Conservation (phyloP, 2,888 invertebrate genomes). For the Drosophila lutescens region DNA sequence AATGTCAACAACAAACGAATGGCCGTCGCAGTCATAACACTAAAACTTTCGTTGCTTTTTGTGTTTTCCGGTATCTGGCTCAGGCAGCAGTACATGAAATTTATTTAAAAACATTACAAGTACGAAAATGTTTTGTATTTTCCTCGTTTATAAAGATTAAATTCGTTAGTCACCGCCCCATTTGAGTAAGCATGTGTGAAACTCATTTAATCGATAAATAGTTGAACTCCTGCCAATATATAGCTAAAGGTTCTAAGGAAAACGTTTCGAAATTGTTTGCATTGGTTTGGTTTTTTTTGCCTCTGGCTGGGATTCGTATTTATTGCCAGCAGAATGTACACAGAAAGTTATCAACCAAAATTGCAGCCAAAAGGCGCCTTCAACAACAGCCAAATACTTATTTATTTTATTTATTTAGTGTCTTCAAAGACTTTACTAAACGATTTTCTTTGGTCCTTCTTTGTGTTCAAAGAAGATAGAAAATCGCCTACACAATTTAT, state of each 20-base stretch:
- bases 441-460: constrained; percentile 17
- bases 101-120: constrained; percentile 30
- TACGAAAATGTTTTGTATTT: constrained; percentile 6
- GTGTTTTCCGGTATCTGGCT: constrained; percentile 21
- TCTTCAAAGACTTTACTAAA: constrained; percentile 18
- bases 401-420: constrained; percentile 14
- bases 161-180: not conserved
- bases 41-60: constrained; percentile 19
- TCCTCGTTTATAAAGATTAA: not conserved
- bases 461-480: constrained; percentile 23
- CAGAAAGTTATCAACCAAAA: constrained; percentile 4
- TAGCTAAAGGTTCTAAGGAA: not conserved
- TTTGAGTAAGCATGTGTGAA: not conserved
- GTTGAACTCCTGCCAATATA: constrained; percentile 29
- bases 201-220: constrained; percentile 7
- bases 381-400: constrained; percentile 16
- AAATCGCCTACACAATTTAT: constrained; percentile 8
- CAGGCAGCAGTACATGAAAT: constrained; percentile 21
- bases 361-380: constrained; percentile 17
- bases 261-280: not conserved
- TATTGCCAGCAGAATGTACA: constrained; percentile 25
- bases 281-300: constrained; percentile 3
- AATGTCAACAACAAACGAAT: constrained; percentile 32
- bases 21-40: constrained; percentile 30
- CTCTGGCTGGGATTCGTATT: constrained; percentile 16